A percentile compares a stretch with the other conserved stretches of the same genome.
These are phyloP conservation scores for Eumeta japonica DNA, from an alignment of 1,140 invertebrate species.

Conservation along the genomic window DNA sequence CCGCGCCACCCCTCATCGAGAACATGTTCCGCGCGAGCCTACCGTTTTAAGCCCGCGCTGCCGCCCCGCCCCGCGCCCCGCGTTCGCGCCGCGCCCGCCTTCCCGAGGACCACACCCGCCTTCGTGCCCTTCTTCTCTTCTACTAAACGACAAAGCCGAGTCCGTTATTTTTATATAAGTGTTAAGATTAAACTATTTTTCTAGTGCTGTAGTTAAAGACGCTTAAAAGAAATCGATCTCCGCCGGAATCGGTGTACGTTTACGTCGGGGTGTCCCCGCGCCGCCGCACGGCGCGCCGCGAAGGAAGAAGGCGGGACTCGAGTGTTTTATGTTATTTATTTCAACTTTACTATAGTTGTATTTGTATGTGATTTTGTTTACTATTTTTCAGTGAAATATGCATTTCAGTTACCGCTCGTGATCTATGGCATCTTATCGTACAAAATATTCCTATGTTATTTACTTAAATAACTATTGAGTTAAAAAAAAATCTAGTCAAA, in stretches of 20 bases:
- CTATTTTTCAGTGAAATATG: conserved; percentile 42
- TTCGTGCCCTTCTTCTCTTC: conserved; percentile 38
- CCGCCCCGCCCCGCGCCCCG: conserved; percentile 6
- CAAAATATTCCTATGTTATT: conserved; percentile 58
- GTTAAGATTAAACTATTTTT: conserved; percentile 52
- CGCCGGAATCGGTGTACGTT: conserved; percentile 45
- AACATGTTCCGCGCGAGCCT: conserved; percentile 92
- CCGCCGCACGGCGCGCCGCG: not conserved
- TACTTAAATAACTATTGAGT: conserved; percentile 51
- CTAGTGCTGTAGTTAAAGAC: conserved; percentile 40
- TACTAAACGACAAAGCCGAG: conserved; percentile 34
- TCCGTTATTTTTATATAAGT: conserved; percentile 55
- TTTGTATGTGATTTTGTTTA: conserved; percentile 51
- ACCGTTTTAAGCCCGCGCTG: conserved; percentile 73
- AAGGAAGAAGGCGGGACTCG: not conserved
- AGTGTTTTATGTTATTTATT: not conserved
- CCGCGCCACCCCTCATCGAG: conserved; percentile 88
- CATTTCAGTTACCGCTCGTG: conserved; percentile 58
- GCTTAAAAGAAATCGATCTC: conserved; percentile 42
- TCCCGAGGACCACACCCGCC: conserved; percentile 43
- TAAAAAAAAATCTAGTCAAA: conserved; percentile 56
- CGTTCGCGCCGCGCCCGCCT: conserved; percentile 5
- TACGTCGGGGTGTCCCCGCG: no score
- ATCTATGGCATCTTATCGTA: conserved; percentile 57
- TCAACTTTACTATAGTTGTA: conserved; percentile 13